Evolutionary conservation across 2,888 invertebrate genomes (phyloP).

Genomic region (Phragmatobia fuliginosa): DNA sequence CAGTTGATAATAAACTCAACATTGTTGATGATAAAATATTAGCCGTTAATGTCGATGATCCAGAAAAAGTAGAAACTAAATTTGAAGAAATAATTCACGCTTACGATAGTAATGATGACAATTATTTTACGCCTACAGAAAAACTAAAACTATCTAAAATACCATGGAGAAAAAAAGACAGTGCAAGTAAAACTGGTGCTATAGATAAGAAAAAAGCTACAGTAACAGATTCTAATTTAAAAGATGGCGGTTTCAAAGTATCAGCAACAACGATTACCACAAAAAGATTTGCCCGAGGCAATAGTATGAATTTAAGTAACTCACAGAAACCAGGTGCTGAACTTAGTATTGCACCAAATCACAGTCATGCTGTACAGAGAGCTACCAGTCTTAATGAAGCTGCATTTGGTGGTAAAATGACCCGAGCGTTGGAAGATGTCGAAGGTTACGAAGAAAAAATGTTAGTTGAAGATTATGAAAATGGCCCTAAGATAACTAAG

Average conservation of each 20-base stretch:
- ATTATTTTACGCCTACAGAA: constrained; percentile 50
- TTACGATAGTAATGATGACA: constrained; percentile 69
- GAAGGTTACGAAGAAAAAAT: constrained; percentile 19
- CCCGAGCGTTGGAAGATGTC: constrained; percentile 5
- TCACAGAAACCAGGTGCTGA: constrained; percentile 18
- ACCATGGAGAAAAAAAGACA: constrained; percentile 68
- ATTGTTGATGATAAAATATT: constrained; percentile 53
- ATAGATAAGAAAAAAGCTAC: constrained; percentile 29
- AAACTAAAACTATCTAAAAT: constrained; percentile 66
- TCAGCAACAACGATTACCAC: constrained; percentile 39
- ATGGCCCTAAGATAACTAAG: constrained; percentile 17
- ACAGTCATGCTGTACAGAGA: constrained; percentile 35
- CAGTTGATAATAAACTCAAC: constrained; percentile 52
- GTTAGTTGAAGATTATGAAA: constrained; percentile 15
- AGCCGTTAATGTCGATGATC: constrained; percentile 65
- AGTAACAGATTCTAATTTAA: constrained; percentile 20
- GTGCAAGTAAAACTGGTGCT: constrained; percentile 27
- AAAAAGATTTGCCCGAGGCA: constrained; percentile 35
- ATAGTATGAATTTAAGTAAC: constrained; percentile 26
- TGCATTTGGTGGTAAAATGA: constrained; percentile 23
- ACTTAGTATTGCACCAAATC: constrained; percentile 7
- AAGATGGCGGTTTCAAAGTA: constrained; percentile 44
- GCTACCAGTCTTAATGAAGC: constrained; percentile 21
- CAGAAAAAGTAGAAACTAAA: constrained; percentile 68
- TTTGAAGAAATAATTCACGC: constrained; percentile 80